A percentile compares a stretch with the other conserved stretches of the same genome.
These are phyloP conservation scores for Triplophysa rosa DNA, from an alignment of 2,113 vertebrate species.

Conservation along the genomic window DNA sequence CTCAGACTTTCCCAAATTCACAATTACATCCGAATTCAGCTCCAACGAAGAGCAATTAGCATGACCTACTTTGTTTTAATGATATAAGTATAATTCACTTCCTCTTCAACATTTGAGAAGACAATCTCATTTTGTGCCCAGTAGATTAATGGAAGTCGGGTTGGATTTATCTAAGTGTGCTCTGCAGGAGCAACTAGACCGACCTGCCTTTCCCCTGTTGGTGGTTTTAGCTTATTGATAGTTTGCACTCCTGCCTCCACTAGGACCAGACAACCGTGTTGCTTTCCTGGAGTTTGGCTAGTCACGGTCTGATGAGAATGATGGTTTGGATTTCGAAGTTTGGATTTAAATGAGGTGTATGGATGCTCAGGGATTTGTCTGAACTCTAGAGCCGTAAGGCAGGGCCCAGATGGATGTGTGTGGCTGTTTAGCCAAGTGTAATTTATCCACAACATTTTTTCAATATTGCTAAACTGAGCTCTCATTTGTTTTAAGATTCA, in stretches of 20 bases:
- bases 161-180: slow-evolving; percentile 11
- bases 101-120: slow-evolving; percentile 23
- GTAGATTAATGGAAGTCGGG: slow-evolving; percentile 32
- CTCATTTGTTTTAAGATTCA: background rate
- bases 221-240: slow-evolving; percentile 49
- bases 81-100: slow-evolving; percentile 48
- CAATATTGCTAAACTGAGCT: background rate
- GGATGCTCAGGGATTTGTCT: slow-evolving; percentile 45
- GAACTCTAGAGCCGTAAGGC: slow-evolving; percentile 38
- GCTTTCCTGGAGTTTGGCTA: slow-evolving; percentile 36
- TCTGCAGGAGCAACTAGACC: slow-evolving; percentile 7
- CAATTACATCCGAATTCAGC: slow-evolving; percentile 44
- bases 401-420: slow-evolving; percentile 29
- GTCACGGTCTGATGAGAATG: slow-evolving; percentile 47
- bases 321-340: background rate
- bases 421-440: slow-evolving; percentile 27
- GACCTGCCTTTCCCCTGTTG: slow-evolving; percentile 23
- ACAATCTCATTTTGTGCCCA: slow-evolving; percentile 30
- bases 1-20: slow-evolving; percentile 41
- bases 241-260: slow-evolving; percentile 60
- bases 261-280: slow-evolving; percentile 57
- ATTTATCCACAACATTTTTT: background rate
- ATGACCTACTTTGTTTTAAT: slow-evolving; percentile 55
- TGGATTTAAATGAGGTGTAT: slow-evolving; percentile 46
- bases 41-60: slow-evolving; percentile 50